Conservation (phyloP, 2,797 vertebrate genomes). For the Tapera naevia region DNA sequence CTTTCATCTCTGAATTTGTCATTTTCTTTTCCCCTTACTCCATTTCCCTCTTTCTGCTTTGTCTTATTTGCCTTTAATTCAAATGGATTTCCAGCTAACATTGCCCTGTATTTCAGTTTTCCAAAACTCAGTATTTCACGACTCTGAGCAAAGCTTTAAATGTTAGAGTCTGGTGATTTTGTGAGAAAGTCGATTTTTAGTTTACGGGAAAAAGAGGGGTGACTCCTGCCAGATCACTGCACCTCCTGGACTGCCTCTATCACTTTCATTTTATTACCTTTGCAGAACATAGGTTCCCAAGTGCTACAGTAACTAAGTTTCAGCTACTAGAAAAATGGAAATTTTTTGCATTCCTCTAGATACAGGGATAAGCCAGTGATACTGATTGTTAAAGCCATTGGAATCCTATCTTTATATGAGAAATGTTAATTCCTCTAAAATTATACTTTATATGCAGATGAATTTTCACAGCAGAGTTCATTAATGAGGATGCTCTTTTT, state of each 20-base stretch:
- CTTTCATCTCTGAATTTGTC: background rate
- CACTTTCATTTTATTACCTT: background rate
- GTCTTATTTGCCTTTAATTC: background rate
- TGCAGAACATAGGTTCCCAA: background rate
- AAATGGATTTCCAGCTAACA: background rate
- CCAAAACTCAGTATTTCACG: background rate
- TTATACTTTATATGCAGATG: background rate
- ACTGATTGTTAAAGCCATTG: background rate
- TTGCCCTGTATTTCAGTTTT: background rate
- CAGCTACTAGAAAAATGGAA: background rate
- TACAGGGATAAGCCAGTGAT: background rate
- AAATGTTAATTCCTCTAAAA: conserved; percentile 33
- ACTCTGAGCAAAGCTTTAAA: background rate
- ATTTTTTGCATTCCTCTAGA: background rate
- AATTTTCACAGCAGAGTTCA: conserved; percentile 31
- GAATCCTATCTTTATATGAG: background rate
- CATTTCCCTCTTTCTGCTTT: background rate
- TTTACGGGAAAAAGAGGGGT: background rate
- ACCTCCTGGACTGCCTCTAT: background rate
- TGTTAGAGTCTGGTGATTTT: background rate
- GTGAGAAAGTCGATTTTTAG: background rate
- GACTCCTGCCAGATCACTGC: background rate
- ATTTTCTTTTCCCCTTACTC: background rate
- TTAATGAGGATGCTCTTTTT: background rate
- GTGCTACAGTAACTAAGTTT: background rate